Percentiles rank a stretch among this genome's conserved stretches.
These are phyloP conservation scores for Cephus nigrinus DNA, from an alignment of 2,888 invertebrate genomes.

Conservation along the genomic window DNA sequence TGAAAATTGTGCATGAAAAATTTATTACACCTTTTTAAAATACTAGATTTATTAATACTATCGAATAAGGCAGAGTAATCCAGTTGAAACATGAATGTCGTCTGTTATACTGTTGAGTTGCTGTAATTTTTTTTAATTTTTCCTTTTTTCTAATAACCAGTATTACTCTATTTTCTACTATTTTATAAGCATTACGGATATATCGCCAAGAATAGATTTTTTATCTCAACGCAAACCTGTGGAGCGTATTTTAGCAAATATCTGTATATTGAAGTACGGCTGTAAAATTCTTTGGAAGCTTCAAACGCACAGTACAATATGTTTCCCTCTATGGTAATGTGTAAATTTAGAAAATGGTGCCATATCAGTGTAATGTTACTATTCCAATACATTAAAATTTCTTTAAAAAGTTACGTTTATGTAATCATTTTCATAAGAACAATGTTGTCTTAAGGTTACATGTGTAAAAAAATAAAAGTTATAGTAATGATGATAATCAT, in stretches of 20 bases:
- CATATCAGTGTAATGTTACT: constrained; percentile 3
- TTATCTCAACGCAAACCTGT: not conserved
- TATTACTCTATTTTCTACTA: not conserved
- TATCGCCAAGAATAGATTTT: not conserved
- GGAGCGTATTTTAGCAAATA: not conserved
- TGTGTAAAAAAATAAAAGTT: not conserved
- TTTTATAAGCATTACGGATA: not conserved
- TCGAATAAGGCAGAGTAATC: not conserved
- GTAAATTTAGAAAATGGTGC: not conserved
- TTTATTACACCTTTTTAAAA: not conserved
- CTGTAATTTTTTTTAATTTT: not conserved
- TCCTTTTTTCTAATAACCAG: not conserved
- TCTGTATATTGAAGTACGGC: not conserved
- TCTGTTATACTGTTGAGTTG: not conserved
- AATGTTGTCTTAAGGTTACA: not conserved
- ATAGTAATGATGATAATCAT: not conserved
- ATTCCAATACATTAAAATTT: not conserved
- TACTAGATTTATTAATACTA: not conserved
- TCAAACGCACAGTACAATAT: not conserved
- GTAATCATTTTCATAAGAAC: not conserved
- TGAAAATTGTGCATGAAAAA: not conserved
- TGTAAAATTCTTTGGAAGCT: not conserved
- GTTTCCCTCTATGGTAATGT: not conserved
- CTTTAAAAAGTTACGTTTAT: not conserved
- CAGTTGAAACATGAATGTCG: not conserved